phyloP scores from a whole-genome alignment of 1,140 invertebrate species.

The Globodera ellingtonae region DNA sequence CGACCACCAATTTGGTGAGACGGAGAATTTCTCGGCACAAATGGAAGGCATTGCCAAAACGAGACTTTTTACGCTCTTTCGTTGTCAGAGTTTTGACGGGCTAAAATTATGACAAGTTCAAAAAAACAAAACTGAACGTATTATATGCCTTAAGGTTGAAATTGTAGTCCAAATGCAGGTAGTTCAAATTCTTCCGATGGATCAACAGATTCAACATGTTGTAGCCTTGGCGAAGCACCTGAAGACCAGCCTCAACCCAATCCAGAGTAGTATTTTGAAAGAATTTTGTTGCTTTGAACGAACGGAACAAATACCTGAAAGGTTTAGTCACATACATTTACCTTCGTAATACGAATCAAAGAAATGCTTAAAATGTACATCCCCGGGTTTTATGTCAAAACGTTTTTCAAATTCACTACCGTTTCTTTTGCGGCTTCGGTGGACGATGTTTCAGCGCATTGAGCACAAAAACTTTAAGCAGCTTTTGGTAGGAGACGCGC shows the following conservation, averaged over 20 bases:
- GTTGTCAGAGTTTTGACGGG: conserved; percentile 99
- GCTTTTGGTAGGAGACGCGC: conserved; percentile 96
- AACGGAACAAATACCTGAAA: conserved; percentile 77
- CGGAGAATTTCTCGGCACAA: conserved; percentile 96
- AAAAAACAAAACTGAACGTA: not conserved
- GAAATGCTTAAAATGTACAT: too few species aligned
- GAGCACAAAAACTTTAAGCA: conserved; percentile 95
- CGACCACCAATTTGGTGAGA: conserved; percentile 94
- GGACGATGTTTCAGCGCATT: conserved; percentile 94
- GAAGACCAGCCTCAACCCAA: conserved; percentile 97
- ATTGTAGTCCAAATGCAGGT: conserved; percentile 98
- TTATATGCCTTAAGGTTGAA: conserved; percentile 84
- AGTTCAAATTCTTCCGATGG: conserved; percentile 98
- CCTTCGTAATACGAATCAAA: too few species aligned
- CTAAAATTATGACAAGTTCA: conserved; percentile 39
- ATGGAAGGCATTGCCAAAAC: conserved; percentile 99
- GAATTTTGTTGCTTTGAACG: conserved; percentile 99
- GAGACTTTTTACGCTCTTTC: conserved; percentile 92
- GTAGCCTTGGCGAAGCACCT: conserved; percentile 97
- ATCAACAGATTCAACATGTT: conserved; percentile 99
- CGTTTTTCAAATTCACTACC: conserved; percentile 67
- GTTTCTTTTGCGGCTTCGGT: conserved; percentile 97
- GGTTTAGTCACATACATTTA: too few species aligned
- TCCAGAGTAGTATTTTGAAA: conserved; percentile 99
- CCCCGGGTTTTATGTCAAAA: too few species aligned